A percentile compares a stretch with the other conserved stretches of the same genome.
Evolutionary conservation across 2,113 vertebrate genomes (phyloP).

Genomic region (human (Homo sapiens)): GRCh38 chr6:39438501-39439000

Average conservation of each 20-base stretch:
- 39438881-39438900: neutral
- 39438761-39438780: neutral
- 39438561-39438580: neutral
- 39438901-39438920: neutral
- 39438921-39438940: neutral
- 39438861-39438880: neutral
- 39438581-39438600: neutral
- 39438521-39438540: neutral
- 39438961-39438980: neutral
- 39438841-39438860: neutral
- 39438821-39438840: neutral
- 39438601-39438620: neutral
- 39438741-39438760: neutral
- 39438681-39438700: neutral
- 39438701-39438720: neutral
- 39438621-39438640: neutral
- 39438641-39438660: neutral
- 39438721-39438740: neutral
- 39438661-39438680: neutral
- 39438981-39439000: neutral
- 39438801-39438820: neutral
- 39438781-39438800: neutral
- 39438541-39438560: neutral
- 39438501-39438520: neutral
- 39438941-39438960: neutral